Percentiles rank a stretch among this genome's conserved stretches.
These are phyloP conservation scores for Pteropus alecto DNA, from an alignment of 2,113 vertebrate species.

Conservation along the genomic window DNA sequence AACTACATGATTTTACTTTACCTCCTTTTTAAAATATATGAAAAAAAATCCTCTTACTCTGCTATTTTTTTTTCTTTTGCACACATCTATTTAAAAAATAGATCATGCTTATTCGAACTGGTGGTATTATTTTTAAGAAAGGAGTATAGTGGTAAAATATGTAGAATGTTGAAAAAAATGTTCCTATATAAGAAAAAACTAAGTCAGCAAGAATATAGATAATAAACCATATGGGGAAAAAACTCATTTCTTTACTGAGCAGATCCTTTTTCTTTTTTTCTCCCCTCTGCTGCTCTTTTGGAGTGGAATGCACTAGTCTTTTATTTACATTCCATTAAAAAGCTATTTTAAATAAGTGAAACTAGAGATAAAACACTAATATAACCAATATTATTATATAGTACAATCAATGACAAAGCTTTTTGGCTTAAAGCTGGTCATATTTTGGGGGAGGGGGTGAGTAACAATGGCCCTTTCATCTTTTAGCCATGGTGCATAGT, in stretches of 20 bases:
- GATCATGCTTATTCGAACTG: constrained; percentile 19
- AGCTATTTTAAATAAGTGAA: constrained; percentile 7
- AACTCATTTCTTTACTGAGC: background rate
- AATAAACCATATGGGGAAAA: background rate
- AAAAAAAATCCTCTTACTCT: background rate
- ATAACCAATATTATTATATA: background rate
- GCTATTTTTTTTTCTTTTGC: background rate
- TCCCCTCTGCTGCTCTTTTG: background rate
- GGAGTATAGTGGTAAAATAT: background rate
- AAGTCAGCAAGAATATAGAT: constrained; percentile 12
- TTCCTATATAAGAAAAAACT: background rate
- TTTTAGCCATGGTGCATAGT: background rate
- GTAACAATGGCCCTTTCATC: background rate
- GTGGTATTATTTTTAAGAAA: constrained; percentile 6
- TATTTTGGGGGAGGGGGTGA: background rate
- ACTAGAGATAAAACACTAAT: background rate
- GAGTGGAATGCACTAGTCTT: background rate
- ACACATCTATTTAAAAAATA: background rate
- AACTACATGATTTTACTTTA: background rate
- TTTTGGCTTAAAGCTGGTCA: background rate
- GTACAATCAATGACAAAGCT: background rate
- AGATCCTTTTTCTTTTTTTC: background rate
- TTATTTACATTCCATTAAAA: background rate
- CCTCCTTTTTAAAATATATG: background rate
- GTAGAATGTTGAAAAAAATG: background rate